Percentiles rank a stretch among this genome's conserved stretches.
Conservation (phyloP, 2,797 vertebrate species). For the Enteromius fasciolatus region DNA sequence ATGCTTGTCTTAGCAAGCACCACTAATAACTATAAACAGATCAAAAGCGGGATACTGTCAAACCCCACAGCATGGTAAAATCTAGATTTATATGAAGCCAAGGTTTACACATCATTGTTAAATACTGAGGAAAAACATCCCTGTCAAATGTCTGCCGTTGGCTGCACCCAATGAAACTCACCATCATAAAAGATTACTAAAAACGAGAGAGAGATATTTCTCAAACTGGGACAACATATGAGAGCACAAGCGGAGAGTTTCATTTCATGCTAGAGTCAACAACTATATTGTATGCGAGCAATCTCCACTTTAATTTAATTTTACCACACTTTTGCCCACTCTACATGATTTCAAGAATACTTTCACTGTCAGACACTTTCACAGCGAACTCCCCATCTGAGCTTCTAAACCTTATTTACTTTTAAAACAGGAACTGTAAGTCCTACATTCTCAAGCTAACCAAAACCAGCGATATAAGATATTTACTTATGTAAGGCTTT, state of each 20-base stretch:
- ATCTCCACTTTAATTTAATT: slow-evolving; percentile 39
- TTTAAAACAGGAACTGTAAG: slow-evolving; percentile 2
- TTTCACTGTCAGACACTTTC: slow-evolving; percentile 8
- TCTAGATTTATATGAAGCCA: slow-evolving; percentile 3
- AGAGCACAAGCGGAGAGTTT: slow-evolving; percentile 26
- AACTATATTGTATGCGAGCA: slow-evolving; percentile 10
- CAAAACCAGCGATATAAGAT: neutral
- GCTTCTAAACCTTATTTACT: slow-evolving; percentile 10
- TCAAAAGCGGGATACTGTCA: neutral
- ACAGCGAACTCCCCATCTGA: neutral
- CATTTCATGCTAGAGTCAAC: slow-evolving; percentile 44
- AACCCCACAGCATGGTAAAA: slow-evolving; percentile 5
- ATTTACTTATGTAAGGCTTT: slow-evolving; percentile 11
- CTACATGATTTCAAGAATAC: slow-evolving; percentile 19
- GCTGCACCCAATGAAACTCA: slow-evolving; percentile 12
- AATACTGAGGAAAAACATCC: slow-evolving; percentile 13
- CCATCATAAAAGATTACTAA: slow-evolving; percentile 27
- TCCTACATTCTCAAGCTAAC: neutral
- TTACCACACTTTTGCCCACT: slow-evolving; percentile 4
- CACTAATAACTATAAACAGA: neutral
- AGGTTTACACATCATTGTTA: slow-evolving; percentile 20
- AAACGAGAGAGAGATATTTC: neutral
- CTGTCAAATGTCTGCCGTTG: neutral
- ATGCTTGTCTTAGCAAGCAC: slow-evolving; percentile 7
- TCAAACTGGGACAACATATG: slow-evolving; percentile 18